Evolutionary conservation across 2,888 invertebrate genomes (phyloP).

Genomic region (Lycaena phlaeas): DNA sequence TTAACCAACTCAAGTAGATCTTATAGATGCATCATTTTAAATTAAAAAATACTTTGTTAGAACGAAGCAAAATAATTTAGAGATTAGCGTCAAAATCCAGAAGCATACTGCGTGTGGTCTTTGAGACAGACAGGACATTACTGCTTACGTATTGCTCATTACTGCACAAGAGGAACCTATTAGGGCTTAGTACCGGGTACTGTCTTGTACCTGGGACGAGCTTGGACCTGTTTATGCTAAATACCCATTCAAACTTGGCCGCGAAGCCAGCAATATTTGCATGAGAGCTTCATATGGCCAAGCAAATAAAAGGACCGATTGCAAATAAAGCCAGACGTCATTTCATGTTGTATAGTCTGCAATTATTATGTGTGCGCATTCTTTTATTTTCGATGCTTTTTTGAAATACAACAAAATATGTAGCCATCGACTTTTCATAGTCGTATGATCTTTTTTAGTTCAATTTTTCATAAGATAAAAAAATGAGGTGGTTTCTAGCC

Average conservation of each 20-base stretch:
- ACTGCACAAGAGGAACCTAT: conserved; percentile 16
- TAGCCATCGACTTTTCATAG: no score
- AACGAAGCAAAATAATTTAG: no score
- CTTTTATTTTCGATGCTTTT: no score
- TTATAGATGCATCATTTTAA: no score
- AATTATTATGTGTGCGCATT: no score
- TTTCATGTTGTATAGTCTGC: neutral
- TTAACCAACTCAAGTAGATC: no score
- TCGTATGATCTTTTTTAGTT: no score
- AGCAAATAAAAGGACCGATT: conserved; percentile 22
- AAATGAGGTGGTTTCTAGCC: no score
- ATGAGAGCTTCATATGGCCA: conserved; percentile 29
- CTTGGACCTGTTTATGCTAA: conserved; percentile 32
- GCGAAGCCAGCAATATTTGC: conserved; percentile 34
- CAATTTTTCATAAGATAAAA: no score
- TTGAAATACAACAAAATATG: no score
- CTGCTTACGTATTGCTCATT: conserved; percentile 21
- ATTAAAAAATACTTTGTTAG: no score
- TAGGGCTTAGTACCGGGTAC: conserved; percentile 17
- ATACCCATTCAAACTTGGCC: conserved; percentile 34
- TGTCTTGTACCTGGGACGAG: conserved; percentile 12
- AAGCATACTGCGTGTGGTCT: conserved; percentile 19
- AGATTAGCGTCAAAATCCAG: no score
- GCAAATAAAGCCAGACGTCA: neutral
- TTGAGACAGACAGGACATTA: conserved; percentile 15